Base-by-base conservation (phyloP, 2,113 vertebrate species). In the Lampris incognitus region DNA sequence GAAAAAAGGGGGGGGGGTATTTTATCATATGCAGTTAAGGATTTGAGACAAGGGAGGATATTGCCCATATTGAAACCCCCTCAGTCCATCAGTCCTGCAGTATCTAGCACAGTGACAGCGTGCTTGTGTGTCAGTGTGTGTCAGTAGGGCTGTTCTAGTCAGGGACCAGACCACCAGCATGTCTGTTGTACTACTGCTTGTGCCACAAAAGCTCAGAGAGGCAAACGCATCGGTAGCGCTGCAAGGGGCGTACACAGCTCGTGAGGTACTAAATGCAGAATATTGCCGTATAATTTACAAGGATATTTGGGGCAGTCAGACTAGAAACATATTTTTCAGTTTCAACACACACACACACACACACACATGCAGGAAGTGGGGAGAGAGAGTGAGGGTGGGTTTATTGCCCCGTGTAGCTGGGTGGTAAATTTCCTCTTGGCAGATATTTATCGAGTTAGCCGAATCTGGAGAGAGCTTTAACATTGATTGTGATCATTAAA, bases 401-500 rank as follows among this genome's bases (percentile, higher is more conserved):
- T 94, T 94, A 92, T 92, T 89, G 92, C 92, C 90, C 80, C 88
- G 88, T 87, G 90, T 89, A 91, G 90, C 92, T 89, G 91, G 92
- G 94, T 94, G 93, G 92, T 94, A 93, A 91, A 94, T 93, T 93
- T 92, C 90, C 91, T 91, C 83, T 81, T 89, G 88, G 90, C 91
- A 92, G 91, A 91, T 92, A 92, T 94, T 92, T 93, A 95, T 94
- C 90, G 93, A 94, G 93, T 94, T 91, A 92, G 94, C 94, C 82
- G 84, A 88, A 91, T 93, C 93, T 90, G 81, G 90, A 86, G 93
- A 94, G 94, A 94, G 92, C 91, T 91, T 90, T 92, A 92, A 92
- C 89, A 94, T 94, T 94, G 94, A 94, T 94, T 93, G 92, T 93
- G 92, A 93, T 94, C 93, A 93, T 95, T 94, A 95, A 94, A 94